These are phyloP conservation scores for Eriosoma lanigerum DNA, from an alignment of 1,140 invertebrate species.

Conservation along the genomic window DNA sequence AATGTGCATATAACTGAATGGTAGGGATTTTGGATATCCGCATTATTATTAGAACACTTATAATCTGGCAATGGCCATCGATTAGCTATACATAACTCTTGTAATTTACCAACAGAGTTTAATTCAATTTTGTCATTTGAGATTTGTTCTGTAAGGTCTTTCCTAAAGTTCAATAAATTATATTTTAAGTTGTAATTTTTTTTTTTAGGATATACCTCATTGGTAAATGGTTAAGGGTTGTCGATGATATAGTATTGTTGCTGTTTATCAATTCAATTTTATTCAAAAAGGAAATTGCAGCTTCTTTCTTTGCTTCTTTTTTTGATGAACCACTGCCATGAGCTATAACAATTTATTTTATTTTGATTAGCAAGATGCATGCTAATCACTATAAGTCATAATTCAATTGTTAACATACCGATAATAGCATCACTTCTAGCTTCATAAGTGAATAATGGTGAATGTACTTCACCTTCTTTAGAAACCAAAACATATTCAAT, in stretches of 20 bases:
- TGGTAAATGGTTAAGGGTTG: not conserved
- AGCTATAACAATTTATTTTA: not conserved
- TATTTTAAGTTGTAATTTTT: too few relatives aligned
- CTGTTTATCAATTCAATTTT: not conserved
- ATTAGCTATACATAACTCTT: slow-evolving; percentile 94
- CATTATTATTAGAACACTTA: not conserved
- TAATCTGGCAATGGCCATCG: slow-evolving; percentile 82
- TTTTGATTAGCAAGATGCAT: too few relatives aligned
- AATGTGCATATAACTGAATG: not conserved
- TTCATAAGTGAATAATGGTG: slow-evolving; percentile 91
- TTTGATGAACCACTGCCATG: slow-evolving; percentile 85
- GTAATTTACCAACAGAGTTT: slow-evolving; percentile 84
- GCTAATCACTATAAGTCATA: too few relatives aligned
- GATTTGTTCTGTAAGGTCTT: not conserved
- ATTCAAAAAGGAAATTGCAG: slow-evolving; percentile 79
- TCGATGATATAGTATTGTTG: slow-evolving; percentile 18
- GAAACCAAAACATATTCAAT: slow-evolving; percentile 86
- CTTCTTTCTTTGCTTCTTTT: slow-evolving; percentile 94
- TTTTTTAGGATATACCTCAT: not conserved
- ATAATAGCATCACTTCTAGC: slow-evolving; percentile 82
- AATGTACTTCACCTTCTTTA: slow-evolving; percentile 92
- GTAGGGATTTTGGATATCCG: too few relatives aligned
- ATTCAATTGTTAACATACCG: too few relatives aligned
- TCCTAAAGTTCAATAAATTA: too few relatives aligned
- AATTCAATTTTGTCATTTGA: not conserved